These are phyloP conservation scores for Potamarius usumacintae DNA, from an alignment of 2,113 vertebrate species.

Conservation along the genomic window DNA sequence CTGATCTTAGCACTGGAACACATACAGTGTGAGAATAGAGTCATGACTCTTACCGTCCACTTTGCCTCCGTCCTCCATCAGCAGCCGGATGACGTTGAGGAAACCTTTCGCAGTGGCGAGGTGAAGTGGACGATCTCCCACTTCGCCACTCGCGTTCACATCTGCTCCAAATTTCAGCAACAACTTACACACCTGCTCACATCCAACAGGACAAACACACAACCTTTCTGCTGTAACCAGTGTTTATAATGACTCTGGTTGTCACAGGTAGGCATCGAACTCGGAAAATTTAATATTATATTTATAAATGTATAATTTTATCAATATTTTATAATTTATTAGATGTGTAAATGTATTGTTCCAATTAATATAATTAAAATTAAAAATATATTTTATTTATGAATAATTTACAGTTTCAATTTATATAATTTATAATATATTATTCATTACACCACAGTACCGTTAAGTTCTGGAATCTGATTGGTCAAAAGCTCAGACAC, in stretches of 20 bases:
- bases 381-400: too few relatives aligned
- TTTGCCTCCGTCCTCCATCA: slow-evolving; percentile 85
- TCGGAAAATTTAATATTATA: not conserved
- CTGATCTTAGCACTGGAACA: not conserved
- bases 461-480: not conserved
- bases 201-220: not conserved
- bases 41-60: slow-evolving; percentile 77
- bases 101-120: slow-evolving; percentile 91
- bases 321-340: too few relatives aligned
- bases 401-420: too few relatives aligned
- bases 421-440: too few relatives aligned
- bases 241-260: not conserved
- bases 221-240: not conserved
- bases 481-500: not conserved
- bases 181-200: slow-evolving; percentile 79
- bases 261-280: too few relatives aligned
- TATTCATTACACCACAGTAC: not conserved
- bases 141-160: slow-evolving; percentile 87
- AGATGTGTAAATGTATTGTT: too few relatives aligned
- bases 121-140: slow-evolving; percentile 90
- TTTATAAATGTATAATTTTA: too few relatives aligned
- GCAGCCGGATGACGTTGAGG: slow-evolving; percentile 79
- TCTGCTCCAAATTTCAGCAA: slow-evolving; percentile 89
- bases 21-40: not conserved
- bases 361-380: too few relatives aligned